phyloP scores from a whole-genome alignment of 2,113 vertebrate genomes.

The Axis porcinus region DNA sequence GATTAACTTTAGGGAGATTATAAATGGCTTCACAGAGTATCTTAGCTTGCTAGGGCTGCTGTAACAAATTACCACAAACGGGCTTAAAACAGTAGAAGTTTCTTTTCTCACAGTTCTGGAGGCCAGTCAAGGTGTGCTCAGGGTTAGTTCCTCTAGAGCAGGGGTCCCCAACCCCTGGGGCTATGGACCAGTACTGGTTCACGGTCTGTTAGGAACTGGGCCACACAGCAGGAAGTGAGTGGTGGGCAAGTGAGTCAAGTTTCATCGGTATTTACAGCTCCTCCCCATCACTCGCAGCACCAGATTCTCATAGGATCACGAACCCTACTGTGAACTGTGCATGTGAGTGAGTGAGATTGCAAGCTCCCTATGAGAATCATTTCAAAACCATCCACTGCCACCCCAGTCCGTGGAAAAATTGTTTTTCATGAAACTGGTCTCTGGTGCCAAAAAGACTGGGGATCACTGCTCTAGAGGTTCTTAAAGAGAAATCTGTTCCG shows the following conservation, averaged over 20 bases:
- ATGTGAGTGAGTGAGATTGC: background rate
- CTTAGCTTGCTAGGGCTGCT: background rate
- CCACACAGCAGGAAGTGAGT: background rate
- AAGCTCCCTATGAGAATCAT: background rate
- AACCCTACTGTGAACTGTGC: background rate
- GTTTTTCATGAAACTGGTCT: background rate
- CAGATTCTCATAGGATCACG: background rate
- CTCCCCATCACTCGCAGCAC: background rate
- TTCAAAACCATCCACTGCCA: background rate
- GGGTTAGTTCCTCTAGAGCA: background rate
- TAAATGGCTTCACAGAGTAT: background rate
- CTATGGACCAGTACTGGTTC: background rate
- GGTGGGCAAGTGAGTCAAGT: background rate
- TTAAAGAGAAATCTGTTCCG: background rate
- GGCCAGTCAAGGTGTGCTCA: background rate
- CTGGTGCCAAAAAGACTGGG: background rate
- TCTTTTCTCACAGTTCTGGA: background rate
- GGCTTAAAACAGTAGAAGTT: background rate
- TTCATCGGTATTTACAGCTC: background rate
- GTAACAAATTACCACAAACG: background rate
- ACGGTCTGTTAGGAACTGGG: background rate
- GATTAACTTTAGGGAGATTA: background rate
- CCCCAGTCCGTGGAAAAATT: background rate
- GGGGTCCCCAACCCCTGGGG: background rate
- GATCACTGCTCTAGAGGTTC: background rate